phyloP scores from a whole-genome alignment of 2,888 invertebrate species.

The Cyclophora albipunctata region DNA sequence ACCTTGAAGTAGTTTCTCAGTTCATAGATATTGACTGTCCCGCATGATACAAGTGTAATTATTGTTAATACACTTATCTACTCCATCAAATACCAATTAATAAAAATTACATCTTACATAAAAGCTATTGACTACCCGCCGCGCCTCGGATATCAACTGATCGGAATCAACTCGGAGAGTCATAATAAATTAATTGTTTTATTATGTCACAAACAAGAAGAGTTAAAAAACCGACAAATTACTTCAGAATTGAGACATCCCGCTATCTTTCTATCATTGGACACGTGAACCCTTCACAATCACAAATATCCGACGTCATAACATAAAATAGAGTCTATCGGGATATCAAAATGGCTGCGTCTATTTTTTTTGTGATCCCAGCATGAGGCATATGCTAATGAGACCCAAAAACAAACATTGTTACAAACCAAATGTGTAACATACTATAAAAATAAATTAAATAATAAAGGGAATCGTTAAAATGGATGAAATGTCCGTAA shows the following conservation, averaged over 20 bases:
- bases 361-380: conserved; percentile 52
- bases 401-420: conserved; percentile 73
- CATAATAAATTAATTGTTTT: conserved; percentile 73
- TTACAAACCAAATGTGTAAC: conserved; percentile 74
- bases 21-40: background rate
- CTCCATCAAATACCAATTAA: conserved; percentile 67
- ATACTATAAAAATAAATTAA: conserved; percentile 74
- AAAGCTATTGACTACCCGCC: conserved; percentile 64
- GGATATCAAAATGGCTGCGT: conserved; percentile 56
- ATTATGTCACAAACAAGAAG: conserved; percentile 63
- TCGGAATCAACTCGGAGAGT: conserved; percentile 56
- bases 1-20: background rate
- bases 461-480: conserved; percentile 75
- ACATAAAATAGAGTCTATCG: conserved; percentile 56
- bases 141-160: conserved; percentile 62
- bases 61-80: conserved; percentile 26
- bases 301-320: conserved; percentile 50
- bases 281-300: conserved; percentile 41
- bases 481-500: conserved; percentile 73
- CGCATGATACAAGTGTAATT: conserved; percentile 13
- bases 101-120: conserved; percentile 67
- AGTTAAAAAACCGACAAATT: conserved; percentile 67
- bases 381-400: conserved; percentile 71
- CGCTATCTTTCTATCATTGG: conserved; percentile 62
- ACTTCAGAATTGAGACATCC: conserved; percentile 69